Evolutionary conservation across 2,113 vertebrate genomes (phyloP), one percentile per base, ranked within the genome.

Genomic region (Thunnus thynnus): DNA sequence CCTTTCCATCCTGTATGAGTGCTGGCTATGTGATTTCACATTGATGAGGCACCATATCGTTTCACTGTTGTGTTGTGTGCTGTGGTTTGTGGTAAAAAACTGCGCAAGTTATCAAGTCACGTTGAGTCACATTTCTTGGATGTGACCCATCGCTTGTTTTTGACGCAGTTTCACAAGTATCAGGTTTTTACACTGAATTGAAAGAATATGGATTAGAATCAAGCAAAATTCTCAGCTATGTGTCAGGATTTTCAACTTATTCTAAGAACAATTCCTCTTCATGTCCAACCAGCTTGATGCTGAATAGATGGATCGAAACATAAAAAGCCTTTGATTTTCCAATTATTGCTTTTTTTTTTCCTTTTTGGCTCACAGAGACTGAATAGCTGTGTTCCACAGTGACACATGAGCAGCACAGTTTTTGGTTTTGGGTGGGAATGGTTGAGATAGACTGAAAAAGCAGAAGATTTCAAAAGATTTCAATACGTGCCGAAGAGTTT

Each of bases 21-120:
- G 25, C 60, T 11, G 36, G 36, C 9, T 7, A 14, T 48, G 25
- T 72, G 61, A 72, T 32, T 7, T 63, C 13, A 7, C 47, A 72
- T 12, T 56, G 56, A 14, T 55, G 72, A 61, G 22, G 63, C 27
- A 72, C 7, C 57, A 36, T 2, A 52, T 51, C 4, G 1, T 13
- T 78, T 62, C 54, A 44, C 48, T 54, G 8, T 63, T 22, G 3
- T 13, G 44, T 13, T 69, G 16, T 22, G 22, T 16, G 18, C n/a
- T 62, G 72, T 44, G 70, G 84, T 66, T 66, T 82, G 50, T 82
- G 80, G 75, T 65, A 48, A 13, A 72, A 57, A 63, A 30, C 22
- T 36, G 12, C 32, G 65, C 32, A 50, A 1, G 13, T 57, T 50
- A 18, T 36, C 17, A 30, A 25, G 58, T 55, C 2, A 11, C 12